Percentiles rank a stretch among this genome's conserved stretches.
Conservation (phyloP, 2,888 invertebrate genomes). For the Xanthia togata region DNA sequence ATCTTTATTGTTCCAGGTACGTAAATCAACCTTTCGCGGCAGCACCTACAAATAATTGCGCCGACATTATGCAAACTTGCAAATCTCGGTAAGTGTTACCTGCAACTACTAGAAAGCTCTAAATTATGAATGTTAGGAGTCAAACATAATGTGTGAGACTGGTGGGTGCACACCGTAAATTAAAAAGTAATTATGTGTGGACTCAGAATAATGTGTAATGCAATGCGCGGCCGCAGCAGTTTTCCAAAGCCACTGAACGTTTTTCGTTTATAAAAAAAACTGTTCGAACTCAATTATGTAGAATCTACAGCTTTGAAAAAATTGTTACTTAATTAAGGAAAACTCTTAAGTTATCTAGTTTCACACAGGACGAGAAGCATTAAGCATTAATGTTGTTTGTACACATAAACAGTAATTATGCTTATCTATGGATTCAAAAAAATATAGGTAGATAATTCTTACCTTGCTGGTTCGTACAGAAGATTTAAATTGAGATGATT, state of each 20-base stretch:
- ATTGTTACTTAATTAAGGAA: not conserved
- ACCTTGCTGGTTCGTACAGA: too few relatives aligned
- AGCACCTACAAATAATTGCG: slow-evolving; percentile 26
- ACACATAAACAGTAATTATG: not conserved
- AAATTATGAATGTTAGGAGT: slow-evolving; percentile 22
- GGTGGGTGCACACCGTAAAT: not conserved
- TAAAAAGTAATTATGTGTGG: not conserved
- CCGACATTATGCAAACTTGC: slow-evolving; percentile 44
- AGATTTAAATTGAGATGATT: not conserved
- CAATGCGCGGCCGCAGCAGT: not conserved
- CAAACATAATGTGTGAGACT: slow-evolving; percentile 1
- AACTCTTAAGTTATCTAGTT: not conserved
- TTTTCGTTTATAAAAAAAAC: not conserved
- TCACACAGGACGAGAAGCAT: not conserved
- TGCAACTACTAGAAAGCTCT: slow-evolving; percentile 19
- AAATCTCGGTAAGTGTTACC: slow-evolving; percentile 39
- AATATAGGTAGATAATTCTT: not conserved
- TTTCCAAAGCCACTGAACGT: not conserved
- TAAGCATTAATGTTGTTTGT: not conserved
- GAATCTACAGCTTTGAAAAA: not conserved
- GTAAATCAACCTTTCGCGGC: slow-evolving; percentile 5
- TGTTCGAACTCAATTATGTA: rapidly evolving
- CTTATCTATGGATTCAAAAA: not conserved
- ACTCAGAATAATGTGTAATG: not conserved
- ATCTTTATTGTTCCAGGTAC: slow-evolving; percentile 49